These are phyloP conservation scores for Plagiodera versicolora DNA, from an alignment of 2,888 invertebrate species.

Conservation along the genomic window DNA sequence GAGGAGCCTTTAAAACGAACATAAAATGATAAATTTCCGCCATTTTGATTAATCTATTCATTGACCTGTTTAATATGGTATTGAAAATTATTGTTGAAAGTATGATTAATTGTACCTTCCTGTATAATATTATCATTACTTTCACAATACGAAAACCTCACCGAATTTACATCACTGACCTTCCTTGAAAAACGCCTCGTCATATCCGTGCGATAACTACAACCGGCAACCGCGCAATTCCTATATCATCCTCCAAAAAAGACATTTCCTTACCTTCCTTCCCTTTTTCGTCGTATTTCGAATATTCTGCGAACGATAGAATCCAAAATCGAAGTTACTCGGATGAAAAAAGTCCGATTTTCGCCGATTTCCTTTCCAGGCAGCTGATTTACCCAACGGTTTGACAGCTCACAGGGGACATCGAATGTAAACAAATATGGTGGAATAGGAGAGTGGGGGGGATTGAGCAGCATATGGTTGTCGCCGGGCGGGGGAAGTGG, in stretches of 20 bases:
- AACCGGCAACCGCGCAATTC: background rate
- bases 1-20: too few species aligned
- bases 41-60: too few species aligned
- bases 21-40: too few species aligned
- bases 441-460: conserved; percentile 10
- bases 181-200: too few species aligned
- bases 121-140: too few species aligned
- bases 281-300: background rate
- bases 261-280: background rate
- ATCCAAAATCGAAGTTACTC: background rate
- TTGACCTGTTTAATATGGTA: too few species aligned
- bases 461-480: conserved; percentile 10
- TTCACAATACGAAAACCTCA: too few species aligned
- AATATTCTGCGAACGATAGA: background rate
- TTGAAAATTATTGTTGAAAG: too few species aligned
- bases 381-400: conserved; percentile 25
- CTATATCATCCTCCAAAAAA: background rate
- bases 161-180: too few species aligned
- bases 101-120: too few species aligned
- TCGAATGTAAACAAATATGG: conserved; percentile 49
- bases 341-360: background rate
- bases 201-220: too few species aligned
- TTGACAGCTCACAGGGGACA: conserved; percentile 40
- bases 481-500: conserved; percentile 41
- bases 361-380: background rate